Percentiles rank a stretch among this genome's conserved stretches.
Evolutionary conservation across 1,140 invertebrate genomes (phyloP).

Genomic region (Glossosoma conforme): DNA sequence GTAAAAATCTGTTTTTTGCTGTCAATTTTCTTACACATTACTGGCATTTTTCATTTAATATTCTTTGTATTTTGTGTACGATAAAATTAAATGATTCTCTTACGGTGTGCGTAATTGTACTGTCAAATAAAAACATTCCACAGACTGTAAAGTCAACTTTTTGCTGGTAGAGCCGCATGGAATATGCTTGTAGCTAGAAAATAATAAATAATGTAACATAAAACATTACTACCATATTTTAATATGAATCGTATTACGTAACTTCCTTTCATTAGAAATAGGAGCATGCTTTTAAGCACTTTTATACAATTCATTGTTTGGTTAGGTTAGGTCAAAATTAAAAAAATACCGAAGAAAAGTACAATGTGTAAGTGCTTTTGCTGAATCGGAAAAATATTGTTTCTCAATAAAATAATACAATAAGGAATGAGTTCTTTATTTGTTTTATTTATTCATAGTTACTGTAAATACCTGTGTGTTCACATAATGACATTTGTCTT

Average conservation of each 20-base stretch:
- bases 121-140: constrained; percentile 19
- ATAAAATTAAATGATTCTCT: too few relatives aligned
- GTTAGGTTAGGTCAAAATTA: not conserved
- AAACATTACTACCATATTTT: not conserved
- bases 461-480: not conserved
- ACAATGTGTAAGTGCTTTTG: not conserved
- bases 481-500: too few relatives aligned
- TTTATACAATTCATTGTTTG: not conserved
- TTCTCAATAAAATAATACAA: constrained; percentile 1
- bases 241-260: too few relatives aligned
- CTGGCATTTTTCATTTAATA: too few relatives aligned
- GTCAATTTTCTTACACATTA: too few relatives aligned
- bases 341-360: not conserved
- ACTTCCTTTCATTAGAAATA: too few relatives aligned
- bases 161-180: constrained; percentile 16
- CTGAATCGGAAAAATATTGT: not conserved
- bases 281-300: too few relatives aligned
- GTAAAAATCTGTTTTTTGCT: too few relatives aligned
- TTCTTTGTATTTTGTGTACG: too few relatives aligned
- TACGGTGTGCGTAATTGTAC: constrained; percentile 12
- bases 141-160: constrained; percentile 10
- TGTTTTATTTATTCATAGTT: not conserved
- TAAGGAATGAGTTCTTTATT: not conserved
- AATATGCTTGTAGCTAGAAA: constrained; percentile 20
- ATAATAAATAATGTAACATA: constrained; percentile 2